Conservation (phyloP, 2,113 vertebrate species). For the Copsychus sechellarum region DNA sequence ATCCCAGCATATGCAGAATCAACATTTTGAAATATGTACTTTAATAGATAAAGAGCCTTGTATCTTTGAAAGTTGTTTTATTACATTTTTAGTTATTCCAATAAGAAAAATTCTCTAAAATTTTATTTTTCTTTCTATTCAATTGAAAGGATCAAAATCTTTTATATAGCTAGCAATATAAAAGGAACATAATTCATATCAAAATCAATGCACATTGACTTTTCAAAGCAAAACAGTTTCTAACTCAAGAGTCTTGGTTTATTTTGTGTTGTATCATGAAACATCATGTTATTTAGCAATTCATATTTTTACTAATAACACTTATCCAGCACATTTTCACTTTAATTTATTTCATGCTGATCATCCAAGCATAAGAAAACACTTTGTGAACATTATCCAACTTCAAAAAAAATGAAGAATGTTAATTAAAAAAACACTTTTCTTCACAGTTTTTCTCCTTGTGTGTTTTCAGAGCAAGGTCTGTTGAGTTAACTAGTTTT, state of each 20-base stretch:
- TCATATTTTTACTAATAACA: constrained; percentile 19
- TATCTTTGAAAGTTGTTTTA: neutral
- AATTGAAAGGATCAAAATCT: constrained; percentile 20
- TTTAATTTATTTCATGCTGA: neutral
- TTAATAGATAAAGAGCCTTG: neutral
- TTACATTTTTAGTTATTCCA: neutral
- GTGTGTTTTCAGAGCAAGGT: neutral
- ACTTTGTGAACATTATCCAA: neutral
- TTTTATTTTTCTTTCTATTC: neutral
- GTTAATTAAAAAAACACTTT: neutral
- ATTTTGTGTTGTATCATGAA: neutral
- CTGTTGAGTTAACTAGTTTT: neutral
- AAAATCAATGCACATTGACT: constrained; percentile 57
- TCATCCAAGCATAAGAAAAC: constrained; percentile 20
- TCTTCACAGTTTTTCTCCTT: neutral
- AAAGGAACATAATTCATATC: constrained; percentile 14
- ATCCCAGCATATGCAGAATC: neutral
- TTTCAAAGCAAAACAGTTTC: constrained; percentile 34
- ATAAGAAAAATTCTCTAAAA: neutral
- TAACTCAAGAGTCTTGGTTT: neutral
- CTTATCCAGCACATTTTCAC: constrained; percentile 17
- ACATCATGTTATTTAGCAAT: neutral
- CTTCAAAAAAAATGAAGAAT: neutral
- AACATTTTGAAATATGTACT: neutral
- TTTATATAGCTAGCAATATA: neutral